phyloP scores from a whole-genome alignment of 2,888 invertebrate species.

The Gymnocheta viridis region DNA sequence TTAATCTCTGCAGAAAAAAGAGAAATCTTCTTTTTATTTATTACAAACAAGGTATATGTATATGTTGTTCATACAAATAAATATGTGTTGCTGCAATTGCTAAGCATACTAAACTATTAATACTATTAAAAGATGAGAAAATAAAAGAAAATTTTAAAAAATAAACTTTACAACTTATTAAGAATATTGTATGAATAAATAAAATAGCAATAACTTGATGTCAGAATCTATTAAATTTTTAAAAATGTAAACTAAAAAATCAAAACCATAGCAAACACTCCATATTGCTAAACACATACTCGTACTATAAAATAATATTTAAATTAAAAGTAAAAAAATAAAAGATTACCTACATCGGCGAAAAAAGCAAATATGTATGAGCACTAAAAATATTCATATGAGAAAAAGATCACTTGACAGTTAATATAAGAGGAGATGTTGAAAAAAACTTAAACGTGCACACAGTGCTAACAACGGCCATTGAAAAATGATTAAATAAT shows the following conservation, averaged over 20 bases:
- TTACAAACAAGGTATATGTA: background rate
- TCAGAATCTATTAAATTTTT: constrained; percentile 67
- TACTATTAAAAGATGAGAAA: constrained; percentile 7
- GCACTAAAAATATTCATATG: constrained; percentile 33
- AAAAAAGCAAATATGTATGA: constrained; percentile 4
- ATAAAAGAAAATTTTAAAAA: background rate
- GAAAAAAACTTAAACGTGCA: constrained; percentile 10
- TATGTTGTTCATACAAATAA: too few relatives aligned
- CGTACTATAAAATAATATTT: constrained; percentile 9
- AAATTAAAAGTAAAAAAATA: constrained; percentile 29
- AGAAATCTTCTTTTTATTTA: constrained; percentile 5
- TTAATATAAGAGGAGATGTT: constrained; percentile 49
- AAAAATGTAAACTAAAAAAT: constrained; percentile 18
- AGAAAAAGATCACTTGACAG: constrained; percentile 63
- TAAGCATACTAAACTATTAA: constrained; percentile 29
- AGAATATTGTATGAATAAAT: constrained; percentile 62
- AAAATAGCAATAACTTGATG: constrained; percentile 68
- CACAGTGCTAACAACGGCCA: constrained; percentile 54
- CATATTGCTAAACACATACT: background rate
- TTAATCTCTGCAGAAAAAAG: constrained; percentile 58
- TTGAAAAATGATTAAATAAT: constrained; percentile 70
- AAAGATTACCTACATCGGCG: constrained; percentile 66
- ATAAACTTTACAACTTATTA: constrained; percentile 44
- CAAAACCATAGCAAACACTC: constrained; percentile 28
- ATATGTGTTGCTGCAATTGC: background rate